A percentile compares a stretch with the other conserved stretches of the same genome.
phyloP scores from a whole-genome alignment of 2,113 vertebrate genomes.

The Crotalus helleri region DNA sequence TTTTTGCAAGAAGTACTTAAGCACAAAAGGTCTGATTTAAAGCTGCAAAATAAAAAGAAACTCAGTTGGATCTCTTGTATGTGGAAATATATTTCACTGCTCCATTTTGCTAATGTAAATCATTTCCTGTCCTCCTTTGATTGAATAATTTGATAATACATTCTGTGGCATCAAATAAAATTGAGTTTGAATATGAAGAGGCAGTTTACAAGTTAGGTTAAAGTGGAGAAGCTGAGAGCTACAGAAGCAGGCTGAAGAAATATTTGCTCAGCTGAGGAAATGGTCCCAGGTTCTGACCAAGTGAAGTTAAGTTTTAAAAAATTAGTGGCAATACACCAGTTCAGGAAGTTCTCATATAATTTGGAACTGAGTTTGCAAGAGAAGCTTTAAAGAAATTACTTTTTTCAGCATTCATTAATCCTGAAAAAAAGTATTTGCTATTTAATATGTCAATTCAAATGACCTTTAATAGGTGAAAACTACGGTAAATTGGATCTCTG shows the following conservation, averaged over 20 bases:
- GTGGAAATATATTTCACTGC: neutral
- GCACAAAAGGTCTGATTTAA: fast-evolving
- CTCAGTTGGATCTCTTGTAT: neutral
- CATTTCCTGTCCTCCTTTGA: neutral
- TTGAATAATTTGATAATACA: fast-evolving
- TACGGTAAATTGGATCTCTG: neutral
- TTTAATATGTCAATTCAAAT: neutral
- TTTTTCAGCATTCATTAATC: neutral
- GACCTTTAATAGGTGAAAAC: neutral
- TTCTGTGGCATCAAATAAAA: neutral
- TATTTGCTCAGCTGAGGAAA: constrained; percentile 8
- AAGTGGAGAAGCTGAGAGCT: neutral
- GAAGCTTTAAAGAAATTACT: neutral
- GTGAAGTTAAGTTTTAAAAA: neutral
- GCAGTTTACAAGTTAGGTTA: neutral
- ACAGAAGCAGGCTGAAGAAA: neutral
- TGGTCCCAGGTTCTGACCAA: constrained; percentile 13
- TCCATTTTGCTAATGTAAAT: neutral
- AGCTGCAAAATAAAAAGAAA: neutral
- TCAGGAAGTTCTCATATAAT: neutral
- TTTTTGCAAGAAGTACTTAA: neutral
- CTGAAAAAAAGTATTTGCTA: neutral
- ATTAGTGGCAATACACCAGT: neutral
- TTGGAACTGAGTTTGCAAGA: neutral
- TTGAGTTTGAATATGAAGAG: neutral